Conservation (phyloP, 2,797 vertebrate species). For the Takifugu ocellatus region DNA sequence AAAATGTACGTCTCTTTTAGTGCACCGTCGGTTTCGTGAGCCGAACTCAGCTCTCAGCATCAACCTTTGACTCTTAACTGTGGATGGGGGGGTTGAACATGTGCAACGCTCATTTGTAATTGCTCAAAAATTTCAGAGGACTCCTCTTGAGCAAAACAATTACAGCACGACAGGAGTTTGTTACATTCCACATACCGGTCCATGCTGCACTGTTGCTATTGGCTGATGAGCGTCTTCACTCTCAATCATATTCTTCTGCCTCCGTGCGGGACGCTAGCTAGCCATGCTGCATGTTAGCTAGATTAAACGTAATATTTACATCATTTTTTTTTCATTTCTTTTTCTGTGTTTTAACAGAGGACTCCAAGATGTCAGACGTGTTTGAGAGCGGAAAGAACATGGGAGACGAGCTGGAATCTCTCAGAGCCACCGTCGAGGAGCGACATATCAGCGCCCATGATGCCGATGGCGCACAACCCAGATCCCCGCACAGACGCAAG, state of each 20-base stretch:
- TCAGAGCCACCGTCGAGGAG: constrained; percentile 63
- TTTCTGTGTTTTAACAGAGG: constrained; percentile 65
- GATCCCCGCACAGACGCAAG: constrained; percentile 76
- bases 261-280: too few species aligned
- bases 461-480: constrained; percentile 35
- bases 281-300: too few species aligned
- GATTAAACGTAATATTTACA: too few species aligned
- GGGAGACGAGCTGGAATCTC: constrained; percentile 68
- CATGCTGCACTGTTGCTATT: too few species aligned
- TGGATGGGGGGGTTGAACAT: neutral
- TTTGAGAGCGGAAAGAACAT: constrained; percentile 64
- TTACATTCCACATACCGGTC: neutral
- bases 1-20: constrained; percentile 28
- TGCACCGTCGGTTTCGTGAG: constrained; percentile 46
- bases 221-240: too few species aligned
- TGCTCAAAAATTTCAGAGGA: too few species aligned
- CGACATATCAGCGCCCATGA: constrained; percentile 30
- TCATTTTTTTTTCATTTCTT: neutral
- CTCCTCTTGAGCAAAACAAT: too few species aligned
- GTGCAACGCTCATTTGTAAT: too few species aligned
- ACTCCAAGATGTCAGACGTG: constrained; percentile 57
- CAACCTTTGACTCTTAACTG: constrained; percentile 25
- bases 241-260: too few species aligned
- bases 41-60: constrained; percentile 44
- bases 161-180: neutral